phyloP scores from a whole-genome alignment of 2,797 vertebrate genomes.

The Etheostoma nigrum region DNA sequence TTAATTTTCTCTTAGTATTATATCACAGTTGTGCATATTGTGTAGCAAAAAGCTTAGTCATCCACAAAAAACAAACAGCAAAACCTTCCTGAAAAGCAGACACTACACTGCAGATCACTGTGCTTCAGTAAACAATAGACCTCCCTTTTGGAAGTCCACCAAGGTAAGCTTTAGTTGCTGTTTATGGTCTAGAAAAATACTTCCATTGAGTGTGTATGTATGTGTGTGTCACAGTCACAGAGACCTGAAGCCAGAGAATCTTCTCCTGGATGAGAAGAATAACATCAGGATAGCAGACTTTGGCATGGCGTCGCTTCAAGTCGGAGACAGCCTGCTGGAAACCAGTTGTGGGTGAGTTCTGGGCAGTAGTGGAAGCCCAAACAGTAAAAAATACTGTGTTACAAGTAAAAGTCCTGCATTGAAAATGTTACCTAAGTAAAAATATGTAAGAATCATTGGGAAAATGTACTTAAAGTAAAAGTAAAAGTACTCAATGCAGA shows the following conservation, averaged over 20 bases:
- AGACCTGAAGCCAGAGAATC: conserved; percentile 94
- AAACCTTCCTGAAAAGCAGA: no score
- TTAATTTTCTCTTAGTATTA: not conserved
- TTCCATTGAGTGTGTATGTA: conserved; percentile 1
- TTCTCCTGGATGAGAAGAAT: conserved; percentile 94
- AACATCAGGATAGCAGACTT: conserved; percentile 95
- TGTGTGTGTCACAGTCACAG: conserved; percentile 85
- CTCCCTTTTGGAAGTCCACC: not conserved
- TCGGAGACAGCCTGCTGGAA: conserved; percentile 93
- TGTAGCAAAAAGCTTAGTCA: not conserved
- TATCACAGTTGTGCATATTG: not conserved
- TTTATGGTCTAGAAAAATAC: conserved; percentile 23
- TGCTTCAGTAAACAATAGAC: not conserved
- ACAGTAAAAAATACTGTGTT: no score
- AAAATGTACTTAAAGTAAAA: no score
- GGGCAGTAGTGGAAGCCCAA: no score
- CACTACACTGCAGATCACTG: not conserved
- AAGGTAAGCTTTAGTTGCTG: not conserved
- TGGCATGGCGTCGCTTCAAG: conserved; percentile 94
- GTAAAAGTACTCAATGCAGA: no score
- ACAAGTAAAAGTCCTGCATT: no score
- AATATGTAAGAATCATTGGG: no score
- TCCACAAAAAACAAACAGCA: no score
- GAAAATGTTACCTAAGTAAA: no score
- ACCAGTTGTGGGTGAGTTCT: conserved; percentile 88